Percentiles rank a stretch among this genome's conserved stretches.
Conservation (phyloP, 2,113 vertebrate species). For the Petromus typicus region DNA sequence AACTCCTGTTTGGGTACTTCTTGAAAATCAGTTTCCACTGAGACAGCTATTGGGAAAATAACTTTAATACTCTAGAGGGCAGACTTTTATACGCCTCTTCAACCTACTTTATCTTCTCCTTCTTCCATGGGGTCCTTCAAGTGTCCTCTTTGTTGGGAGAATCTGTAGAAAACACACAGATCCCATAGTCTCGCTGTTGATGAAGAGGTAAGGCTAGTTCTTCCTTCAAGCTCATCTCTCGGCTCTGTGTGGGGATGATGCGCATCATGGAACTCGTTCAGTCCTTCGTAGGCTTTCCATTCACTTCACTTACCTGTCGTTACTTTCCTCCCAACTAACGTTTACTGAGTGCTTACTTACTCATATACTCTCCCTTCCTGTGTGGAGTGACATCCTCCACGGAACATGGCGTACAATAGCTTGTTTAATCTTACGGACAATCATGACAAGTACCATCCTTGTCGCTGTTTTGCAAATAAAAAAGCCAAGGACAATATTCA, state of each 20-base stretch:
- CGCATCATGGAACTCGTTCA: neutral
- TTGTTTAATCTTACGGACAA: conserved; percentile 11
- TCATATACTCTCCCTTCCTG: neutral
- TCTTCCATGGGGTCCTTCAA: neutral
- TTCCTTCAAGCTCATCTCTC: neutral
- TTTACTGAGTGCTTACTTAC: neutral
- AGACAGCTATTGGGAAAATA: neutral
- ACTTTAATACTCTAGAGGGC: neutral
- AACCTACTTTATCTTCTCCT: neutral
- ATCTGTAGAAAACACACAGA: neutral
- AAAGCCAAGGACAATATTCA: too few relatives aligned
- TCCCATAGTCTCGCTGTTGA: neutral
- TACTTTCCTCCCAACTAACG: neutral
- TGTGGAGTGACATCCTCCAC: neutral
- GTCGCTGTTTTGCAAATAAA: neutral
- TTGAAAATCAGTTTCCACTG: neutral
- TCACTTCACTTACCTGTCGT: neutral
- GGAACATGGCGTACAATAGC: neutral
- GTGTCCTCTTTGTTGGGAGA: neutral
- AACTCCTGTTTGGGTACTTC: neutral
- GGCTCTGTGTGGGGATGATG: neutral
- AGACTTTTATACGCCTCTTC: neutral
- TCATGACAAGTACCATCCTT: neutral
- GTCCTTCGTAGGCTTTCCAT: neutral
- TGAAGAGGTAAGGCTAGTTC: neutral